phyloP scores from a whole-genome alignment of 2,888 invertebrate species.

The Dasypolia templi region DNA sequence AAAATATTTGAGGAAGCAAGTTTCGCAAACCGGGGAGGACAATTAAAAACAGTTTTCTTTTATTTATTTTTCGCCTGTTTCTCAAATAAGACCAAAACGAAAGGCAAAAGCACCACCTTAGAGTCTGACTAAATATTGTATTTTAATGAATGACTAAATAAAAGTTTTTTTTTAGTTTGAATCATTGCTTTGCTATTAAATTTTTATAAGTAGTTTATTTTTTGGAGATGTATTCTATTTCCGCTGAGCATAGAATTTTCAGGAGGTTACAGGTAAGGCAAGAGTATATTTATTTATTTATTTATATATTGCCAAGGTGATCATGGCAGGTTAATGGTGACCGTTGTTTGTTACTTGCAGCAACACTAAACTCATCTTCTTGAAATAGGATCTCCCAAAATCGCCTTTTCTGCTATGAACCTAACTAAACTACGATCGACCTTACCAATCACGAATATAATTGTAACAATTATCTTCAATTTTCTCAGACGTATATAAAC shows the following conservation, averaged over 20 bases:
- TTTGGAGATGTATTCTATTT: not conserved
- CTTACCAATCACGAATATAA: not conserved
- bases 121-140: slow-evolving; percentile 32
- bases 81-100: slow-evolving; percentile 27
- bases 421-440: too few relatives aligned
- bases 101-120: slow-evolving; percentile 1
- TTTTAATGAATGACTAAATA: slow-evolving; percentile 22
- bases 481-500: not conserved
- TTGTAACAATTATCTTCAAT: not conserved
- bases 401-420: too few relatives aligned
- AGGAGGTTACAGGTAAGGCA: too few relatives aligned
- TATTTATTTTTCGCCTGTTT: slow-evolving; percentile 28
- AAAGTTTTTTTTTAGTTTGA: slow-evolving; percentile 13
- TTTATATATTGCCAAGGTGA: not conserved
- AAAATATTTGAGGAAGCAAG: slow-evolving; percentile 55
- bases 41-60: slow-evolving; percentile 64
- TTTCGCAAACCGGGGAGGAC: slow-evolving; percentile 46
- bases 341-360: not conserved
- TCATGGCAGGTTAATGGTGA: not conserved
- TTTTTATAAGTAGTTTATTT: not conserved
- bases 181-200: not conserved
- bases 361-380: not conserved
- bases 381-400: not conserved
- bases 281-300: too few relatives aligned
- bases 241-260: not conserved